A percentile compares a stretch with the other conserved stretches of the same genome.
Evolutionary conservation across 1,140 invertebrate genomes (phyloP).

Genomic region (Maconellicoccus hirsutus): DNA sequence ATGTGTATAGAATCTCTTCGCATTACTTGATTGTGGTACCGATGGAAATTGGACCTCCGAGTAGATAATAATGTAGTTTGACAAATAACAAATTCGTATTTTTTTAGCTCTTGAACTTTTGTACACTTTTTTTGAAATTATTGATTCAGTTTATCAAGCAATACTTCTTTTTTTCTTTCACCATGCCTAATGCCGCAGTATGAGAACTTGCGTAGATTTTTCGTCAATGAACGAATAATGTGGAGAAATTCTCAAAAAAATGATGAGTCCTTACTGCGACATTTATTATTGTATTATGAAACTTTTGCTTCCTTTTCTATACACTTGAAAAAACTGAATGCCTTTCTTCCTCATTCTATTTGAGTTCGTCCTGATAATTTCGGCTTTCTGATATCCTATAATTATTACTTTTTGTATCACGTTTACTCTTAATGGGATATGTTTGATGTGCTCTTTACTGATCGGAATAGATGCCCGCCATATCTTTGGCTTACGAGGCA

Average conservation of each 20-base stretch:
- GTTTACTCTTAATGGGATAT: neutral
- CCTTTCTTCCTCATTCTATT: neutral
- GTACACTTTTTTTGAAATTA: too few species aligned
- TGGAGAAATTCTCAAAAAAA: too few species aligned
- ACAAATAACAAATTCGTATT: too few species aligned
- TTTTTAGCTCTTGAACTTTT: too few species aligned
- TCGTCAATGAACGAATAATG: too few species aligned
- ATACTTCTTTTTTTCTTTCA: neutral
- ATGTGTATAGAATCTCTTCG: too few species aligned
- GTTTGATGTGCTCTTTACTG: constrained; percentile 25
- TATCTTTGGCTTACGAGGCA: constrained; percentile 96
- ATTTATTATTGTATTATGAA: neutral
- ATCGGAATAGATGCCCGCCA: constrained; percentile 74
- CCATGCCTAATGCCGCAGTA: neutral
- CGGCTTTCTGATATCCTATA: neutral
- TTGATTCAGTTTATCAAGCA: too few species aligned
- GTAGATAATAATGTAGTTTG: too few species aligned
- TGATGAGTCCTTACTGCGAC: neutral
- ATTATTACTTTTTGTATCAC: neutral
- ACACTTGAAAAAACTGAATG: neutral
- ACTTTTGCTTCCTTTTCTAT: neutral
- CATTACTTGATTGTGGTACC: too few species aligned
- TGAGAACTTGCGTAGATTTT: too few species aligned
- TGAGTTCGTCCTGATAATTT: neutral
- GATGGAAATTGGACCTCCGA: too few species aligned